phyloP scores from a whole-genome alignment of 2,113 vertebrate genomes.

The Equus przewalskii region DNA sequence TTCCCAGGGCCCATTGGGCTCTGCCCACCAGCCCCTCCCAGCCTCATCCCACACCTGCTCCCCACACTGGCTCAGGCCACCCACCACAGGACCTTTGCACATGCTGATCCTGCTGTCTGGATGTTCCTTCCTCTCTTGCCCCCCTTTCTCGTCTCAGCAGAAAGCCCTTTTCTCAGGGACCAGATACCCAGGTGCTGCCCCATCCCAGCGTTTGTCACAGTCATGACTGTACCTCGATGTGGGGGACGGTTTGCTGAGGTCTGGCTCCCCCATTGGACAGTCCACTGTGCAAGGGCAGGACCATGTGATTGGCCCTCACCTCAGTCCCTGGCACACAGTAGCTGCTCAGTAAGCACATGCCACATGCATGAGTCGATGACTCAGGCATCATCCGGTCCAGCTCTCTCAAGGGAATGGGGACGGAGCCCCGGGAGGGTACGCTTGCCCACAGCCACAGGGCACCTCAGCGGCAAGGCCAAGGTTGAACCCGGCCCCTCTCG shows the following conservation, averaged over 20 bases:
- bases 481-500: rapidly evolving
- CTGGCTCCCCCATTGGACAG: rapidly evolving
- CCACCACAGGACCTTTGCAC: neutral
- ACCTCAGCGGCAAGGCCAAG: rapidly evolving
- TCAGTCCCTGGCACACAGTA: rapidly evolving
- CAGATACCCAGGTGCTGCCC: neutral
- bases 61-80: too few species aligned
- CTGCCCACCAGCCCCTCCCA: too few species aligned
- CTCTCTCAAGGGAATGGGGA: neutral
- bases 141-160: neutral
- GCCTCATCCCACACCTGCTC: neutral
- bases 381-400: rapidly evolving
- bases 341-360: rapidly evolving
- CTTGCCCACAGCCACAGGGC: neutral
- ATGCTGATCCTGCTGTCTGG: rapidly evolving
- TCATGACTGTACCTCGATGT: rapidly evolving
- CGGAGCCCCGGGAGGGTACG: neutral
- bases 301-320: rapidly evolving
- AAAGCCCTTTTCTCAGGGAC: neutral
- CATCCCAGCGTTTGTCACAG: neutral
- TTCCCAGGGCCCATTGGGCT: rapidly evolving
- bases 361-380: rapidly evolving
- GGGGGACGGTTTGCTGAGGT: rapidly evolving
- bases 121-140: neutral
- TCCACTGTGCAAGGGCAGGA: rapidly evolving